A percentile compares a stretch with the other conserved stretches of the same genome.
phyloP scores from a whole-genome alignment of 2,888 invertebrate genomes.

The Pachliopta kotzebuea region DNA sequence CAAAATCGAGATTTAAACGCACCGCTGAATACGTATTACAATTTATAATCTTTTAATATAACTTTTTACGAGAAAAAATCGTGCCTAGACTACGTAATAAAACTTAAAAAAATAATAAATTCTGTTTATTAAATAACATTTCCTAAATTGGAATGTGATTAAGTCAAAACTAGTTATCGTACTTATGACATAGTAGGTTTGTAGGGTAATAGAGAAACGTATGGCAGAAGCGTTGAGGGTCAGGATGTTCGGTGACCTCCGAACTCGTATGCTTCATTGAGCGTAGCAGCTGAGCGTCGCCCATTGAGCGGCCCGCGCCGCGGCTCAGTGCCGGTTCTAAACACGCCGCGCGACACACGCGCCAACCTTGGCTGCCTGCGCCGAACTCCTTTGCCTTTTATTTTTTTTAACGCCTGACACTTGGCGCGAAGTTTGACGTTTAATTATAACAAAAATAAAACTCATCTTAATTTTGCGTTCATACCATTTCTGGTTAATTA shows the following conservation, averaged over 20 bases:
- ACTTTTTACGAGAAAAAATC: too few species aligned
- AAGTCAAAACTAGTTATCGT: constrained; percentile 15
- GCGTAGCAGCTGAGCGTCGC: constrained; percentile 67
- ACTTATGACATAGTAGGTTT: constrained; percentile 36
- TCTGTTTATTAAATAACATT: too few species aligned
- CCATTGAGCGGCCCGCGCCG: constrained; percentile 60
- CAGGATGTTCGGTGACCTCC: constrained; percentile 71
- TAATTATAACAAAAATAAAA: constrained; percentile 15
- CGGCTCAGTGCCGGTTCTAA: constrained; percentile 71
- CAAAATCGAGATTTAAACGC: too few species aligned
- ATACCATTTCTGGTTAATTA: too few species aligned
- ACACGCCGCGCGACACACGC: constrained; percentile 76
- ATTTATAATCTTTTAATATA: too few species aligned
- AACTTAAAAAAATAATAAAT: too few species aligned
- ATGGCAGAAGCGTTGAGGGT: constrained; percentile 57
- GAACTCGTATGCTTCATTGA: constrained; percentile 77
- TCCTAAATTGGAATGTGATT: too few species aligned
- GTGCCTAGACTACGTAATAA: too few species aligned
- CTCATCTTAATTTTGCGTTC: background rate
- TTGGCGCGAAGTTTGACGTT: constrained; percentile 67
- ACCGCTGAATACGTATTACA: too few species aligned
- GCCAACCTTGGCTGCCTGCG: constrained; percentile 58
- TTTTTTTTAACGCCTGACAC: constrained; percentile 42
- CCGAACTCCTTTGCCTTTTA: constrained; percentile 49
- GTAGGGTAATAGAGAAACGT: constrained; percentile 67